A percentile compares a stretch with the other conserved stretches of the same genome.
Conservation (phyloP, 2,888 invertebrate genomes). For the Eupithecia inturbata region DNA sequence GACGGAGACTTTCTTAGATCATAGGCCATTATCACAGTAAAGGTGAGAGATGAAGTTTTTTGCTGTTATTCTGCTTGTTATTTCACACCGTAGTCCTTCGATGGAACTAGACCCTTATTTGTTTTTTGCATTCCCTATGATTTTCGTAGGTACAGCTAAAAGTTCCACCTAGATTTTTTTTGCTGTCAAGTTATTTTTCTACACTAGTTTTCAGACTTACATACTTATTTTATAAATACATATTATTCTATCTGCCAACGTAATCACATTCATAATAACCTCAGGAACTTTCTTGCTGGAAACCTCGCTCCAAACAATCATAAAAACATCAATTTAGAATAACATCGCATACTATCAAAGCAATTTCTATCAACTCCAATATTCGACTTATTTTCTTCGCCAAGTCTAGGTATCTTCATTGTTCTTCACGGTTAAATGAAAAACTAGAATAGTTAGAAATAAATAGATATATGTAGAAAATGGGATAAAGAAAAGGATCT, state of each 20-base stretch:
- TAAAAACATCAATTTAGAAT: neutral
- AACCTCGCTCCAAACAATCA: neutral
- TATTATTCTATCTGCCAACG: neutral
- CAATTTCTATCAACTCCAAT: conserved; percentile 24
- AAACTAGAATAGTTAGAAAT: conserved; percentile 42
- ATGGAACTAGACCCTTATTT: neutral
- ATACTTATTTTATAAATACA: too few relatives aligned
- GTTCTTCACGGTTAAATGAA: conserved; percentile 38
- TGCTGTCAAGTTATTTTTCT: neutral
- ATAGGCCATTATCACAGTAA: neutral
- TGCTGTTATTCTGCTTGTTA: neutral
- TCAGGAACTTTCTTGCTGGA: neutral
- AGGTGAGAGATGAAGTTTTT: neutral
- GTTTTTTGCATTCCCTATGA: neutral
- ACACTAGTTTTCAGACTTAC: neutral
- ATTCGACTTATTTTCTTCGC: conserved; percentile 23
- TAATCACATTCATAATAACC: neutral
- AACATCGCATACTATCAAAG: conserved; percentile 14
- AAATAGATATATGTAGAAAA: neutral
- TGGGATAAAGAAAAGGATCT: neutral
- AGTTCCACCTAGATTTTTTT: neutral
- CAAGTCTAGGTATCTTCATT: conserved; percentile 12
- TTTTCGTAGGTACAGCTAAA: neutral
- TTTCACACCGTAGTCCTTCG: neutral
- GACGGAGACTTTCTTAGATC: conserved; percentile 29